phyloP scores from a whole-genome alignment of 2,888 invertebrate species.

The Nematopogon swammerdamellus region DNA sequence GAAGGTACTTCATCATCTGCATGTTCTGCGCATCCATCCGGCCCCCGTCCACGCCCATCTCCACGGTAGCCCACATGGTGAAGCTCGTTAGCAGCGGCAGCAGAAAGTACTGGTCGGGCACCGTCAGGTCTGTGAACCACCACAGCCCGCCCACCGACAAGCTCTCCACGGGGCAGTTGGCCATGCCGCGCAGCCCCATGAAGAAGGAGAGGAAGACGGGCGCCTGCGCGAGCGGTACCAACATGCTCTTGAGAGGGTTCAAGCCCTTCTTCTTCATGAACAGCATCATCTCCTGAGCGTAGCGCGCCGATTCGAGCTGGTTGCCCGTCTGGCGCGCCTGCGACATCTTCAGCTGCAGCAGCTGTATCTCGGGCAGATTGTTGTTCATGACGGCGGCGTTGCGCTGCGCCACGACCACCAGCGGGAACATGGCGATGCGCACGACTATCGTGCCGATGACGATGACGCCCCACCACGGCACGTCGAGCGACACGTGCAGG shows the following conservation, averaged over 20 bases:
- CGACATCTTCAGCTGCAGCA: conserved; percentile 78
- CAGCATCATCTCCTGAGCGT: conserved; percentile 72
- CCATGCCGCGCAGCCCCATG: conserved; percentile 83
- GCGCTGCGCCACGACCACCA: conserved; percentile 79
- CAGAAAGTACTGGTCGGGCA: conserved; percentile 84
- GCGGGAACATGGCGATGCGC: conserved; percentile 75
- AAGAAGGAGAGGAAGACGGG: conserved; percentile 94
- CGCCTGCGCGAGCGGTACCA: conserved; percentile 77
- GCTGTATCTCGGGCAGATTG: conserved; percentile 80
- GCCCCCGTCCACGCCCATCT: conserved; percentile 75
- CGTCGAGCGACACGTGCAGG: conserved; percentile 71
- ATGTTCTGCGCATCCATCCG: conserved; percentile 64
- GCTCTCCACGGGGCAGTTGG: conserved; percentile 87
- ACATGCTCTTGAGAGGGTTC: conserved; percentile 75
- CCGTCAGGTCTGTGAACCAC: conserved; percentile 92
- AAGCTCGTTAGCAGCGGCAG: conserved; percentile 82
- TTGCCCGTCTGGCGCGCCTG: conserved; percentile 85
- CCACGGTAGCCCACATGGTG: conserved; percentile 79
- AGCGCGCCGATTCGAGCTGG: conserved; percentile 69
- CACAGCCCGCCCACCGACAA: conserved; percentile 82
- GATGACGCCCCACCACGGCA: conserved; percentile 95
- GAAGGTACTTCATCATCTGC: conserved; percentile 68
- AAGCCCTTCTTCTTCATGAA: conserved; percentile 82
- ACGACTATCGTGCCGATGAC: conserved; percentile 75
- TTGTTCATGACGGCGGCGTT: conserved; percentile 81